Evolutionary conservation across 2,888 invertebrate genomes (phyloP).

Genomic region (Lasius fuliginosus): DNA sequence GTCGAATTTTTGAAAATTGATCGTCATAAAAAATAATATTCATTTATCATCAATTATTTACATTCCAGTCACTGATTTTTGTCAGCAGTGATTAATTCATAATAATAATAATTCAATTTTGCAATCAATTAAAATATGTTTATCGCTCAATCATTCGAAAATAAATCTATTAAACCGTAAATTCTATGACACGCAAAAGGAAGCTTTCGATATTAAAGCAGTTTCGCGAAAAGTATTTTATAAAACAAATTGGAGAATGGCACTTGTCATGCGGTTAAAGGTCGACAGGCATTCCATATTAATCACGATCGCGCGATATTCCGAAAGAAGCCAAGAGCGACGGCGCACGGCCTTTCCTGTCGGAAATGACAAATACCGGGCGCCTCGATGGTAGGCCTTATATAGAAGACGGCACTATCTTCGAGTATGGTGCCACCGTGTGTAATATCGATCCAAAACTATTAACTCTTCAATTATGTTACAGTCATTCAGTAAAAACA

Average conservation of each 20-base stretch:
- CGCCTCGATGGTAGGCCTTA: conserved; percentile 72
- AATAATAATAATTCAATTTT: not conserved
- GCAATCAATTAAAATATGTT: not conserved
- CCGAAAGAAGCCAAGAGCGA: conserved; percentile 61
- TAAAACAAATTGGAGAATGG: conserved; percentile 38
- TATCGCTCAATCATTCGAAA: not conserved
- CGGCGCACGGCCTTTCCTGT: conserved; percentile 75
- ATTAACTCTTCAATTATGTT: conserved; percentile 39
- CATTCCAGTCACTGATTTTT: not conserved
- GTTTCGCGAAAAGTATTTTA: not conserved
- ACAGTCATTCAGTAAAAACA: conserved; percentile 1
- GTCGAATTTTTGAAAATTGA: not conserved
- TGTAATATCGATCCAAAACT: conserved; percentile 29
- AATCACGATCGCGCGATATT: conserved; percentile 59
- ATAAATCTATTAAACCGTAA: conserved; percentile 3
- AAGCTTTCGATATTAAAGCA: not conserved
- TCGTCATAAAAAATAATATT: not conserved
- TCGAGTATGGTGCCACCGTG: conserved; percentile 28
- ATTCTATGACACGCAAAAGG: not conserved
- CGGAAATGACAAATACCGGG: conserved; percentile 80
- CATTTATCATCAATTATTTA: conserved; percentile 14
- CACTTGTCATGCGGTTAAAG: conserved; percentile 57
- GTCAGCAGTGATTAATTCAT: not conserved
- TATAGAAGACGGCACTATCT: conserved; percentile 73
- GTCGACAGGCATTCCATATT: conserved; percentile 56